Evolutionary conservation across 2,888 invertebrate genomes (phyloP), one percentile per base, ranked within the genome.

Genomic region (Gibbula magus): DNA sequence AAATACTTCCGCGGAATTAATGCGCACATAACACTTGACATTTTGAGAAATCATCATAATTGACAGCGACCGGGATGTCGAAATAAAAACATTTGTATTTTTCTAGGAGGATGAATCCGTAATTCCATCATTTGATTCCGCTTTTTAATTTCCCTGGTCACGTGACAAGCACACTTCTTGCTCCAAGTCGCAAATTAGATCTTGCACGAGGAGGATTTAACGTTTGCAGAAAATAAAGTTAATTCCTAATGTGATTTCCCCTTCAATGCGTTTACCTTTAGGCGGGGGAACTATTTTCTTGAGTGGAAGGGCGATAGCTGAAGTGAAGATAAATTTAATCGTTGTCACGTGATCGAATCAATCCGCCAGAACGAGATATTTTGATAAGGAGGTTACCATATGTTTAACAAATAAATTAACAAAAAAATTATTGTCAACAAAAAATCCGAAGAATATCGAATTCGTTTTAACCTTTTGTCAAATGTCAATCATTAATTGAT

Each of bases 191-290:
- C 70, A 70, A 70, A 70, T 70, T 70, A 39, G 39, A 70, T 35
- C 35, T 35, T 35, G 32, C 20, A 10, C 39, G 35, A 70, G 35
- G 35, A 35, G 39, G 70, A 70, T 70, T 70, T 70, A 39, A 70
- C 35, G 39, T 70, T 70, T 70, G 70, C 35, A 32, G 70, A 29
- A 70, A 70, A 70, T 39, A 70, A 70, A 70, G 35, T 70, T 70
- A 70, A 70, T 70, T 70, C 70, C 32, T 70, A 70, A 70, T 70
- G 70, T 70, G 70, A 70, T 70, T 70, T 70, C 70, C 32, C 35
- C 70, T 70, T 70, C 32, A 39, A 32, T 70, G 70, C 70, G 39
- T 39, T 39, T 70, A 70, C 35, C 70, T 70, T 70, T 35, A n/a
- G 70, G 70, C 70, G 32, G 25, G 29, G 61, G 61, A 61, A 61